These are phyloP conservation scores for Microplitis demolitor DNA, from an alignment of 1,140 invertebrate species.

Conservation along the genomic window DNA sequence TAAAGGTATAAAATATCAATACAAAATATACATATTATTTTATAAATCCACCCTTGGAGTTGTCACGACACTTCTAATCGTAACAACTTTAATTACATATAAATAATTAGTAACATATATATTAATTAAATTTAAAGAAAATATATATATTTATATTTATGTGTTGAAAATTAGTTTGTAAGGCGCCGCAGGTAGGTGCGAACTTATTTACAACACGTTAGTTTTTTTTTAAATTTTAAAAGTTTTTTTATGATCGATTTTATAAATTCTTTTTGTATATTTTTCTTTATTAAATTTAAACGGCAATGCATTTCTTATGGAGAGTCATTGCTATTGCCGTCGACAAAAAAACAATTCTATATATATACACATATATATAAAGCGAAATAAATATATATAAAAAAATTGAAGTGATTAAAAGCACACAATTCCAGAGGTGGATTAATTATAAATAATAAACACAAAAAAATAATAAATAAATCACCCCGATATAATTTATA, in stretches of 20 bases:
- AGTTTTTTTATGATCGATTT: conserved; percentile 5
- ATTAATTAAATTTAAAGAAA: not conserved
- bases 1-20: not conserved
- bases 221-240: conserved; percentile 23
- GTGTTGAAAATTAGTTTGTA: conserved; percentile 34
- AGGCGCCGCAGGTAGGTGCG: conserved; percentile 51
- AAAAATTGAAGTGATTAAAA: conserved; percentile 4
- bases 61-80: conserved; percentile 33
- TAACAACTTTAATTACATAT: not conserved
- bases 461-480: conserved; percentile 14
- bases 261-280: conserved; percentile 21
- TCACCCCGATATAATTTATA: conserved; percentile 4
- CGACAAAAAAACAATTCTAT: not conserved
- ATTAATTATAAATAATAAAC: conserved; percentile 29
- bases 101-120: conserved; percentile 3
- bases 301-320: conserved; percentile 61
- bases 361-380: not conserved
- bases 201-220: conserved; percentile 44
- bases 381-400: not conserved
- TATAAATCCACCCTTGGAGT: conserved; percentile 55
- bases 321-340: conserved; percentile 47
- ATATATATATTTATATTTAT: conserved; percentile 8
- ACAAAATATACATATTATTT: conserved; percentile 25
- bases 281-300: conserved; percentile 30
- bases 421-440: conserved; percentile 54